phyloP scores from a whole-genome alignment of 2,888 invertebrate genomes.

The Pyrgus malvae region DNA sequence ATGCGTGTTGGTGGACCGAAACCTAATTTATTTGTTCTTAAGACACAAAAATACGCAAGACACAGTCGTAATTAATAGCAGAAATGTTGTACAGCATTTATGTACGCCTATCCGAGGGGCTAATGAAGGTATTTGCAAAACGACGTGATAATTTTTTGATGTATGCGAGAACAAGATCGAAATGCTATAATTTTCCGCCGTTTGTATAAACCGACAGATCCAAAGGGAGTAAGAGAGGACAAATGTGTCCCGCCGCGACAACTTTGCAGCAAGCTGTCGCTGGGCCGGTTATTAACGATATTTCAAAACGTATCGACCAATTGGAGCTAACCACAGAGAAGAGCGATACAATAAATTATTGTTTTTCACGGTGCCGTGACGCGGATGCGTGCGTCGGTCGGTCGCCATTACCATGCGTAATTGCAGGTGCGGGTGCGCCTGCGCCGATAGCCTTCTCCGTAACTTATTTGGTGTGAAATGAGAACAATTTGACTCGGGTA shows the following conservation, averaged over 20 bases:
- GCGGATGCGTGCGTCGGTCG: constrained; percentile 39
- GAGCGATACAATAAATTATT: constrained; percentile 44
- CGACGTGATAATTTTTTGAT: constrained; percentile 21
- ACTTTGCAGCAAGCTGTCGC: constrained; percentile 15
- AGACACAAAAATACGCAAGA: too few species aligned
- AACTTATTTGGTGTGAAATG: constrained; percentile 77
- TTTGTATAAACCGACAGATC: constrained; percentile 6
- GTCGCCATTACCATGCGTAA: constrained; percentile 58
- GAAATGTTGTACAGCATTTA: neutral
- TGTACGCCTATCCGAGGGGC: neutral
- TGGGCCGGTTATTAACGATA: constrained; percentile 34
- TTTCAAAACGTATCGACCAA: constrained; percentile 34
- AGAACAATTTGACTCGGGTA: constrained; percentile 64
- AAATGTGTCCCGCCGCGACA: constrained; percentile 17
- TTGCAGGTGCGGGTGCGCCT: constrained; percentile 48
- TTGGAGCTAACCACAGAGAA: constrained; percentile 37
- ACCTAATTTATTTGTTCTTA: too few species aligned
- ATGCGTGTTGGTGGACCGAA: too few species aligned
- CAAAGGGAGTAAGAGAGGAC: constrained; percentile 5
- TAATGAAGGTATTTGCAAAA: constrained; percentile 19
- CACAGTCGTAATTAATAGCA: too few species aligned
- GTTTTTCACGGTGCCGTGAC: constrained; percentile 37
- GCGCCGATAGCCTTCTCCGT: constrained; percentile 45
- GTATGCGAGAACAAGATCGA: constrained; percentile 12
- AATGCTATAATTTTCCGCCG: constrained; percentile 19